These are phyloP conservation scores for Iphiclides podalirius DNA, from an alignment of 2,888 invertebrate species.

Conservation along the genomic window DNA sequence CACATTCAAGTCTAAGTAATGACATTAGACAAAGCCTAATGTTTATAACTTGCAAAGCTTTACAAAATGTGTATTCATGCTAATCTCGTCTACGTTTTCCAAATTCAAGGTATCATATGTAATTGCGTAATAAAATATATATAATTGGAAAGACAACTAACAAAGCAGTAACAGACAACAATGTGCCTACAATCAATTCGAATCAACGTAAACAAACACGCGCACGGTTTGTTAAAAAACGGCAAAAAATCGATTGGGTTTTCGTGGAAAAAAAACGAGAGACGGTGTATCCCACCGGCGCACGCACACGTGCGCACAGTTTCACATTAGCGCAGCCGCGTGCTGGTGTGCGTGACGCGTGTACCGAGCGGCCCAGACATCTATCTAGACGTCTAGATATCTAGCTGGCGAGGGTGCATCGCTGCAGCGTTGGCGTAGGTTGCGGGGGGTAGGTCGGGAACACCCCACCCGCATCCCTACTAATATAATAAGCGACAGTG, in stretches of 20 bases:
- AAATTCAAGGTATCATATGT: no score
- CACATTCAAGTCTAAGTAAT: no score
- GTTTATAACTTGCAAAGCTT: no score
- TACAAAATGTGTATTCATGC: no score
- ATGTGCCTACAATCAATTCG: no score
- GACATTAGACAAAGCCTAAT: no score
- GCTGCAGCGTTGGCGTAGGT: slow-evolving; percentile 72
- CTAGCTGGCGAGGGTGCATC: slow-evolving; percentile 57
- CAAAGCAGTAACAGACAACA: no score
- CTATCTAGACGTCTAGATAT: slow-evolving; percentile 58
- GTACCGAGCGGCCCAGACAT: slow-evolving; percentile 41
- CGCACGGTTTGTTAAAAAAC: no score
- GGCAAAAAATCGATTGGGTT: slow-evolving; percentile 11
- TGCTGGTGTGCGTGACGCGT: slow-evolving; percentile 27
- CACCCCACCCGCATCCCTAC: slow-evolving; percentile 31
- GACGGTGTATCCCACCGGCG: neutral
- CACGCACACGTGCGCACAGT: slow-evolving; percentile 27
- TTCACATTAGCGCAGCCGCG: slow-evolving; percentile 20
- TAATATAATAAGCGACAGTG: slow-evolving; percentile 27
- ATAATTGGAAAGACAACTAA: no score
- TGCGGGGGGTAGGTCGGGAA: slow-evolving; percentile 56
- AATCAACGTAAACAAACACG: no score
- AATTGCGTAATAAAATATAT: no score
- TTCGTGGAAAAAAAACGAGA: slow-evolving; percentile 15
- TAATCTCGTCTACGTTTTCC: no score